Evolutionary conservation across 2,797 vertebrate species (phyloP), one percentile per base, ranked within the genome.

Genomic region (Danio albolineatus): DNA sequence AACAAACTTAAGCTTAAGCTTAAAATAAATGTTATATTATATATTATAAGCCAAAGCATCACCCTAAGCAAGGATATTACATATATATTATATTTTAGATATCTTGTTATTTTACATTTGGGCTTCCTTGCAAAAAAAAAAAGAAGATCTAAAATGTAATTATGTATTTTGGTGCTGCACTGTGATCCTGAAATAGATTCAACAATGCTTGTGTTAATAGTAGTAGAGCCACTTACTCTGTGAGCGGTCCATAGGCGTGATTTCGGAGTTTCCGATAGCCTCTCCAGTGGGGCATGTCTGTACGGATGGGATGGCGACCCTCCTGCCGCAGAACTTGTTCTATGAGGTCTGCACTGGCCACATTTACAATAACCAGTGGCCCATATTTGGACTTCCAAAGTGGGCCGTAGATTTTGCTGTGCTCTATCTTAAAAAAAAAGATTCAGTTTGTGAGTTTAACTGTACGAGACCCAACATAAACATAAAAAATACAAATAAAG

Each of bases 211-310:
- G 21, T 21, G n/a, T 7, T 12, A 43, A 36, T n/a, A 38, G 7
- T 21, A 51, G 21, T n/a, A 10, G 41, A 59, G 13, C 10, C 14
- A 89, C 94, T 91, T 75, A 95, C 94, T 91, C 93, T 4, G 93
- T 94, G 60, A 95, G 89, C 12, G 94, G 94, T 21, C 94, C 94
- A 0, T 94, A 87, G 59, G 94, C 91, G 28, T 93, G 89, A 76
- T 92, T 91, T 73, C 90, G 89, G 4, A 94, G 84, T 76, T 94
- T 89, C 8, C 94, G 83, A 90, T 95, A 95, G 38, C 12, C 62
- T 84, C 93, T 92, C 94, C 94, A 95, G 89, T 95, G 93, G 14
- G 87, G 88, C 94, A 95, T 95, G 83, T 94, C 88, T 0, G 90
- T 75, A 10, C 94, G 89, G 43, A 93, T 61, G 0, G 94, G 94